Conservation (phyloP, 2,113 vertebrate species). For the Pao palembangensis region DNA sequence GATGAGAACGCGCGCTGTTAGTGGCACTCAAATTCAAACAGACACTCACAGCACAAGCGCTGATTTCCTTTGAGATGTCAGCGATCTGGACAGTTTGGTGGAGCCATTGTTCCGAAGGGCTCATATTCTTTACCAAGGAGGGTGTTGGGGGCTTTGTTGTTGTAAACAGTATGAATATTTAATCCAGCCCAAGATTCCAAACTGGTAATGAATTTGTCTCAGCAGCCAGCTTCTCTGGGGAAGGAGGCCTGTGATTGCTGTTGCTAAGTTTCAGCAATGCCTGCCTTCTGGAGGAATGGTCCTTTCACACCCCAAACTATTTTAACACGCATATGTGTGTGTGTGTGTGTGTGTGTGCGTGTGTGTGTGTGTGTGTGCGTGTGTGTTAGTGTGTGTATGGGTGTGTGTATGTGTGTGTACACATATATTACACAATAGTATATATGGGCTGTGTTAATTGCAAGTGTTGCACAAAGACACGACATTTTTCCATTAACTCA, state of each 20-base stretch:
- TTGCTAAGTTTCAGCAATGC: conserved; percentile 75
- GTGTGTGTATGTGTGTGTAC: too few species aligned
- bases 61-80: conserved; percentile 71
- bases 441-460: background rate
- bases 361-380: too few species aligned
- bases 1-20: conserved; percentile 44
- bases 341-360: conserved; percentile 5
- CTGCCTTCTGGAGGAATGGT: conserved; percentile 65
- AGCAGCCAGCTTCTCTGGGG: conserved; percentile 65
- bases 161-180: conserved; percentile 82
- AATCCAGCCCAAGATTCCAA: conserved; percentile 73
- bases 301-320: conserved; percentile 55
- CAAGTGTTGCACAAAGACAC: conserved; percentile 17
- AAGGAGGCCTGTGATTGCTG: conserved; percentile 66
- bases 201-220: conserved; percentile 74
- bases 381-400: too few species aligned
- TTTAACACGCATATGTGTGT: conserved; percentile 25
- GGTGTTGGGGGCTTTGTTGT: conserved; percentile 64
- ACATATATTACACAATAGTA: too few species aligned
- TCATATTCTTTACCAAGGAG: conserved; percentile 71
- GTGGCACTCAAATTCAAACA: conserved; percentile 51
- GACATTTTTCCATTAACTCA: conserved; percentile 56
- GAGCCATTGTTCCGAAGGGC: conserved; percentile 69
- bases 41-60: conserved; percentile 47
- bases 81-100: conserved; percentile 67